Evolutionary conservation across 2,888 invertebrate species (phyloP).

Genomic region (Neocrepidodera transversa): DNA sequence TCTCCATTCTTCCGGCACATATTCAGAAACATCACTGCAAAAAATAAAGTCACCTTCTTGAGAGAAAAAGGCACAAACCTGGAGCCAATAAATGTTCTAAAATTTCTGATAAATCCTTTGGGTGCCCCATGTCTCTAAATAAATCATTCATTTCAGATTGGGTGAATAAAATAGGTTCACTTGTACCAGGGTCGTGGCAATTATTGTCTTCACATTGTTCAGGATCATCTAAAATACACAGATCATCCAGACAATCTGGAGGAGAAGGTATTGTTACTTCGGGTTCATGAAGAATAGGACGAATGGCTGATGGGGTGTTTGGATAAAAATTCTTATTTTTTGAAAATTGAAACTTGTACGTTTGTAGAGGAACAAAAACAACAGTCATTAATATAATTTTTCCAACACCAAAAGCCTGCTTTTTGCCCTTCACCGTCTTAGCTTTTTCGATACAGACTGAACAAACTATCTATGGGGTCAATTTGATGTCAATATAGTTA

Average conservation of each 20-base stretch:
- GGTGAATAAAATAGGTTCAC: conserved; percentile 4
- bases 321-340: too few relatives aligned
- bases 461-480: too few relatives aligned
- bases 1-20: conserved; percentile 21
- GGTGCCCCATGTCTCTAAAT: conserved; percentile 7
- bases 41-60: conserved; percentile 14
- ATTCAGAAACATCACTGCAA: conserved; percentile 21
- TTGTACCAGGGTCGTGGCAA: not conserved
- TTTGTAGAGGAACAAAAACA: too few relatives aligned
- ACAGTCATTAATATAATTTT: too few relatives aligned
- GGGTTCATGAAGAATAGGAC: too few relatives aligned
- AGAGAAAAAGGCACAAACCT: conserved; percentile 10
- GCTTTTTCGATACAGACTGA: too few relatives aligned
- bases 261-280: conserved; percentile 10
- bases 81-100: conserved; percentile 5
- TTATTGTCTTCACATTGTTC: conserved; percentile 1
- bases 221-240: not conserved
- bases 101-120: conserved; percentile 8
- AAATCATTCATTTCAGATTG: conserved; percentile 18
- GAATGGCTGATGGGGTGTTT: too few relatives aligned
- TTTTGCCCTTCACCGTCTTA: too few relatives aligned
- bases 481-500: too few relatives aligned
- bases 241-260: conserved; percentile 5
- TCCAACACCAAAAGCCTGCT: too few relatives aligned
- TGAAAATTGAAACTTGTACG: too few relatives aligned